Base-by-base conservation (phyloP, 2,888 invertebrate genomes). In the Serripes groenlandicus region DNA sequence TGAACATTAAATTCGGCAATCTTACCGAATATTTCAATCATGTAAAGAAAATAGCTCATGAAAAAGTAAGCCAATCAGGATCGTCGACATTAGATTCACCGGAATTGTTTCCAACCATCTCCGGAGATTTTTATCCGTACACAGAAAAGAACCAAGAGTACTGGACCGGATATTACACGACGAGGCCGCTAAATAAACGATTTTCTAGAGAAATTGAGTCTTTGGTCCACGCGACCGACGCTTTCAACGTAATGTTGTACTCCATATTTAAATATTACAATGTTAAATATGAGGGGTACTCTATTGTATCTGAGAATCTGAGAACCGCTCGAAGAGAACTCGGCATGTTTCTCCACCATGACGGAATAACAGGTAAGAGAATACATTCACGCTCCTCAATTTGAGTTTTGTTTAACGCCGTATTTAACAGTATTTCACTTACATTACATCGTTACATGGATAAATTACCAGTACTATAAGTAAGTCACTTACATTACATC, bases 161-260 rank as follows among this genome's bases (percentile, higher is more conserved):
- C 94, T 99, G 99, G 99, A 98, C 98, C 1, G 99, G 99, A 0
- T 99, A 98, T 94, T 99, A 96, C 94, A 98, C 98, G 0, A 99
- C 99, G 0, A 95, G 95, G n/a, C 95, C 96, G 0, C 95, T 93
- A 88, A 98, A 79, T 97, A 98, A 93, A 95, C 97, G 90, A 49
- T 92, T 64, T 95, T 99, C 26, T 15, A 82, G 94, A 21, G 95
- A 98, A 90, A 90, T 95, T 21, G 94, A 95, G 83, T 85, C 93
- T 3, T 81, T 87, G 23, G 74, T 94, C 3, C 37, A 93, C 71
- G 91, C 92, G 5, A 94, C 94, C 1, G 94, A 94, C 58, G 91
- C 93, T n/a, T 89, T 94, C 11, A 89, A 92, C 71, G 89, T 92
- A 21, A 71, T 93, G 26, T 89, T 90, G 23, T 89, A 83, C 77